Conservation (phyloP, 2,888 invertebrate species). For the Meiosimyza decipiens region DNA sequence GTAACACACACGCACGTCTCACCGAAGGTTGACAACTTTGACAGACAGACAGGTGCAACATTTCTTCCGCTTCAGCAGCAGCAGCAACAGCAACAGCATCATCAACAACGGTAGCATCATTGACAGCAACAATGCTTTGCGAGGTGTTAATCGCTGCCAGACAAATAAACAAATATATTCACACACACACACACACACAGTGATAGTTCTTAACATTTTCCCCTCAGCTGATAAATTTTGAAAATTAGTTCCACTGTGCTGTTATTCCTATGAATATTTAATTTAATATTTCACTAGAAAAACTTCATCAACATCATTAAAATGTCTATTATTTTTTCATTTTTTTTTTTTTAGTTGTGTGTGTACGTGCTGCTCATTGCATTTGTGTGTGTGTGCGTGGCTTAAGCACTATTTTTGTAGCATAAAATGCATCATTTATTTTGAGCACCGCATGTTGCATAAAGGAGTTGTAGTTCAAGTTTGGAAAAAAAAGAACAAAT, state of each 20-base stretch:
- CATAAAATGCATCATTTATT: constrained; percentile 15
- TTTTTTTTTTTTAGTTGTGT: constrained; percentile 8
- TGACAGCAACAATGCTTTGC: constrained; percentile 5
- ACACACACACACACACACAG: not conserved
- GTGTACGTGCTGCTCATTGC: not conserved
- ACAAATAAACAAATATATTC: not conserved
- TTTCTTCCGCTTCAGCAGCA: constrained; percentile 22
- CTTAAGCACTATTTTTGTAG: not conserved
- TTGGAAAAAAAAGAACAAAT: constrained; percentile 2
- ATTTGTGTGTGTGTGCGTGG: not conserved
- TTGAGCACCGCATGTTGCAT: not conserved
- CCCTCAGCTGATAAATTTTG: not conserved
- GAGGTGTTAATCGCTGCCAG: constrained; percentile 25
- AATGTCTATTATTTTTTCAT: not conserved
- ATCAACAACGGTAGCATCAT: not conserved
- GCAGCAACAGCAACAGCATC: not conserved
- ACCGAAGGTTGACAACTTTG: constrained; percentile 42
- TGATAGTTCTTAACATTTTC: too few species aligned
- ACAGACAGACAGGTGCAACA: constrained; percentile 46
- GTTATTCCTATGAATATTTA: constrained; percentile 13
- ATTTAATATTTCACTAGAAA: not conserved
- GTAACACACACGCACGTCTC: not conserved
- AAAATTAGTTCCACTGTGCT: constrained; percentile 8
- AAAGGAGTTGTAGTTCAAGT: not conserved
- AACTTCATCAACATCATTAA: constrained; percentile 13